Evolutionary conservation across 2,888 invertebrate species (phyloP).

Genomic region (Ophioninae sp.): DNA sequence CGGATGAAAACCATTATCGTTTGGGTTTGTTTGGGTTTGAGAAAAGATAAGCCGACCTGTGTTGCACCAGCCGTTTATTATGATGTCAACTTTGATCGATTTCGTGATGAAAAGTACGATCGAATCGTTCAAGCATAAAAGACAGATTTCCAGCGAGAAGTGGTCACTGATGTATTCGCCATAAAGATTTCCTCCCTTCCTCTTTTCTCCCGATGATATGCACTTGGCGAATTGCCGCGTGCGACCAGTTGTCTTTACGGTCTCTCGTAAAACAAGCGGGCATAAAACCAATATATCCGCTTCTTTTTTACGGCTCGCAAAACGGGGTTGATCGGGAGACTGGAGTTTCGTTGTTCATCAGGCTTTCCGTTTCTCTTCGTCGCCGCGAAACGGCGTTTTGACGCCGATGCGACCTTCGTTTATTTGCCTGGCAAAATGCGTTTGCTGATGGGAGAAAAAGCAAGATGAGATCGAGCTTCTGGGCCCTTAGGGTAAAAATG

Average conservation of each 20-base stretch:
- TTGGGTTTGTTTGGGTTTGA: neutral
- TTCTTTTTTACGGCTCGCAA: constrained; percentile 43
- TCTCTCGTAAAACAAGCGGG: constrained; percentile 77
- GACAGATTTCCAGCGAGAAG: constrained; percentile 48
- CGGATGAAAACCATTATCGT: neutral
- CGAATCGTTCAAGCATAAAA: constrained; percentile 32
- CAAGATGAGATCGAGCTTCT: constrained; percentile 68
- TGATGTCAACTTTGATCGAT: constrained; percentile 34
- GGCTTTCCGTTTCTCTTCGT: constrained; percentile 15
- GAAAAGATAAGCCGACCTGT: neutral
- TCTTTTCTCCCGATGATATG: constrained; percentile 46
- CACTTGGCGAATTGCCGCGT: constrained; percentile 68
- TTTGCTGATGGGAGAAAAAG: constrained; percentile 42
- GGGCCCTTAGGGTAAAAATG: constrained; percentile 50
- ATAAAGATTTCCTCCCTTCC: constrained; percentile 39
- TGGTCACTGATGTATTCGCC: constrained; percentile 48
- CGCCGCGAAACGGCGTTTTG: constrained; percentile 13
- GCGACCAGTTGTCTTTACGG: constrained; percentile 71
- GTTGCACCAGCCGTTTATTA: constrained; percentile 15
- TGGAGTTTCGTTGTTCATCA: constrained; percentile 12
- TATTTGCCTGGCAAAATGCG: constrained; percentile 67
- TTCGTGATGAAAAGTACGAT: constrained; percentile 31
- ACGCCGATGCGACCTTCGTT: constrained; percentile 46
- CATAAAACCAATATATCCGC: constrained; percentile 76
- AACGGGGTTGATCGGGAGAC: constrained; percentile 19